Evolutionary conservation across 2,113 vertebrate species (phyloP).

Genomic region (Silurus asotus): DNA sequence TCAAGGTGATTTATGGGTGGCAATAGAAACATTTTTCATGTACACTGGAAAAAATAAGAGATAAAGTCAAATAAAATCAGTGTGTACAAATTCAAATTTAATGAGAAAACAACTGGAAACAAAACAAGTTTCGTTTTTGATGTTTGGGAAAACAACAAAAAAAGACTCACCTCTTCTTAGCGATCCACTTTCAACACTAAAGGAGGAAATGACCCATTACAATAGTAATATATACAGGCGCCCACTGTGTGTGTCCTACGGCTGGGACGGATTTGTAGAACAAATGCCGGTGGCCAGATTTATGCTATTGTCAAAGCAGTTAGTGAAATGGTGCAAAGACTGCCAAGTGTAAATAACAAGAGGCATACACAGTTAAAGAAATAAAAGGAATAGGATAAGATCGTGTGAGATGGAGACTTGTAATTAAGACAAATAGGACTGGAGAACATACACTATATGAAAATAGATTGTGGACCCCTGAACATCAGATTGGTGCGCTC

Average conservation of each 20-base stretch:
- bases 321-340: background rate
- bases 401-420: background rate
- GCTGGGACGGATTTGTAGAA: constrained; percentile 23
- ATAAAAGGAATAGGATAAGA: background rate
- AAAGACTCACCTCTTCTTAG: background rate
- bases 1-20: too few species aligned
- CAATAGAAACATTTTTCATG: too few species aligned
- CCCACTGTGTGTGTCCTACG: background rate
- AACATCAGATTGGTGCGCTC: too few species aligned
- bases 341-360: constrained; percentile 18
- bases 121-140: background rate
- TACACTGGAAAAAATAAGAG: too few species aligned
- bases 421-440: background rate
- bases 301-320: background rate
- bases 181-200: background rate
- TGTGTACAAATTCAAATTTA: background rate
- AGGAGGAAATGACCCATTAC: constrained; percentile 23
- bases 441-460: background rate
- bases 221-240: constrained; percentile 27
- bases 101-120: background rate
- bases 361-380: background rate
- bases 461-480: too few species aligned
- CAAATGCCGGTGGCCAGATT: constrained; percentile 24
- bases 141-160: background rate
- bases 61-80: too few species aligned